Conservation (phyloP, 2,888 invertebrate genomes). For the Mythimna ferrago region DNA sequence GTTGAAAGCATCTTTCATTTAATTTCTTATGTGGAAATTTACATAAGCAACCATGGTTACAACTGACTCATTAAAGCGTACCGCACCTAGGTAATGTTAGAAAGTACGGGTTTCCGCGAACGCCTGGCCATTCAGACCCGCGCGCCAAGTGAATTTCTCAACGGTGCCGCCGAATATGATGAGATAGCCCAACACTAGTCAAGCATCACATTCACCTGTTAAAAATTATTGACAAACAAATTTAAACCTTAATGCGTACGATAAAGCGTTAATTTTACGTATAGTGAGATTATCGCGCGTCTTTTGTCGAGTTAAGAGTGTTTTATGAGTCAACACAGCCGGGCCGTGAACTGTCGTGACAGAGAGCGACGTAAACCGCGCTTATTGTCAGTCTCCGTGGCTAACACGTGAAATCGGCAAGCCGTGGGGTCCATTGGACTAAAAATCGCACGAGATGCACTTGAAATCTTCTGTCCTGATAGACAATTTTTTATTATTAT, state of each 20-base stretch:
- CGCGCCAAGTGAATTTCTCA: conserved; percentile 79
- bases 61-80: conserved; percentile 68
- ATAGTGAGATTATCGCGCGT: conserved; percentile 48
- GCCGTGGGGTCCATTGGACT: conserved; percentile 78
- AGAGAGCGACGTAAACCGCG: conserved; percentile 78
- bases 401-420: conserved; percentile 88
- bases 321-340: conserved; percentile 83
- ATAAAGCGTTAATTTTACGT: conserved; percentile 64
- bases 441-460: conserved; percentile 63
- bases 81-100: conserved; percentile 73
- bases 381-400: conserved; percentile 88
- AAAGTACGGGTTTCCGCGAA: conserved; percentile 84
- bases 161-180: conserved; percentile 79
- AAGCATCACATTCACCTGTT: conserved; percentile 65
- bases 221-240: conserved; percentile 58
- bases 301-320: conserved; percentile 75
- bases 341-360: conserved; percentile 84
- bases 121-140: conserved; percentile 69
- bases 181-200: conserved; percentile 75
- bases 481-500: not conserved
- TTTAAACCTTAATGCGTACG: conserved; percentile 65
- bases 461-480: conserved; percentile 36
- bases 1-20: conserved; percentile 66
- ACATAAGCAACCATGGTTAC: conserved; percentile 65
- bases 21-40: conserved; percentile 66